Evolutionary conservation across 2,113 vertebrate genomes (phyloP).

Genomic region (Grallaria varia): DNA sequence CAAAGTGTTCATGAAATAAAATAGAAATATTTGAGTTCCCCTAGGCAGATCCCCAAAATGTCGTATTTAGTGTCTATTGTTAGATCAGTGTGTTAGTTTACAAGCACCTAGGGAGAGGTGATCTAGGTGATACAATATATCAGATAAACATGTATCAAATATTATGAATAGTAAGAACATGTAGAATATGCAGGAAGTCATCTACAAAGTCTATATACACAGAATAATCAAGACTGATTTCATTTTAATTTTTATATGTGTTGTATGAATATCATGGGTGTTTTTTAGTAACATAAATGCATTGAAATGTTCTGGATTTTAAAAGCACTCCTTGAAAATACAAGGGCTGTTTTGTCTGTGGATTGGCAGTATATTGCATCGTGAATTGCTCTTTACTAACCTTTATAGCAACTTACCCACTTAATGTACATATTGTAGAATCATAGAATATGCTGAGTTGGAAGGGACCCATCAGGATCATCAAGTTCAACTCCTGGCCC

Average conservation of each 20-base stretch:
- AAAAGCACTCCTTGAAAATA: not conserved
- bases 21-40: not conserved
- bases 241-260: not conserved
- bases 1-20: constrained; percentile 26
- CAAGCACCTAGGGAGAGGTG: not conserved
- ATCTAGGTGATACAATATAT: not conserved
- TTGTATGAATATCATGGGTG: not conserved
- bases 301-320: not conserved
- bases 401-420: not conserved
- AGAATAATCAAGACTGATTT: not conserved
- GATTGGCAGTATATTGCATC: not conserved
- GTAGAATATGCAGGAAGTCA: not conserved
- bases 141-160: not conserved
- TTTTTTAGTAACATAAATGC: not conserved
- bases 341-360: not conserved
- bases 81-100: constrained; percentile 10
- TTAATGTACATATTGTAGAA: not conserved
- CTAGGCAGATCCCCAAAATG: not conserved
- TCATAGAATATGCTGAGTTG: not conserved
- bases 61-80: not conserved
- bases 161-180: not conserved
- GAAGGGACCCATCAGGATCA: not conserved
- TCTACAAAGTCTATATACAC: not conserved
- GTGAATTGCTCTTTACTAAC: not conserved
- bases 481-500: not conserved